Conservation (phyloP, 2,888 invertebrate genomes). For the Mimas tiliae region DNA sequence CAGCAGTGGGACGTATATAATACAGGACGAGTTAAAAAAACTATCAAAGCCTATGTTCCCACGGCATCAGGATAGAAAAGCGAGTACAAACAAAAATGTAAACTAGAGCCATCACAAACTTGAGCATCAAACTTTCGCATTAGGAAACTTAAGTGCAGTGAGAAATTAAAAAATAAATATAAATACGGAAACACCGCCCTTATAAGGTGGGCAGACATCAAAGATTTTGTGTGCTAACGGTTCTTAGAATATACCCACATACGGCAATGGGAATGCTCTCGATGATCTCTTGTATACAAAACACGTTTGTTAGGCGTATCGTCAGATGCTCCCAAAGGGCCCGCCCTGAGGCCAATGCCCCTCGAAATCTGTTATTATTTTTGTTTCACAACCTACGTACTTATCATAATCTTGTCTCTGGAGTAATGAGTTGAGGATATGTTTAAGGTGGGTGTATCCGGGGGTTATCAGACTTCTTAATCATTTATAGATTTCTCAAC, state of each 20-base stretch:
- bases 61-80: too few species aligned
- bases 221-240: slow-evolving; percentile 32
- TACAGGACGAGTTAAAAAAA: too few species aligned
- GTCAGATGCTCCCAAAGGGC: slow-evolving; percentile 46
- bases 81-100: too few species aligned
- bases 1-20: too few species aligned
- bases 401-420: slow-evolving; percentile 17
- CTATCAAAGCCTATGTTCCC: too few species aligned
- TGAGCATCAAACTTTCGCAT: background rate
- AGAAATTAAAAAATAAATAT: slow-evolving; percentile 7
- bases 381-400: slow-evolving; percentile 16
- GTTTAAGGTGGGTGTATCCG: background rate
- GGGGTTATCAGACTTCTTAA: background rate
- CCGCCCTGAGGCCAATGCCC: slow-evolving; percentile 31
- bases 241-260: slow-evolving; percentile 31
- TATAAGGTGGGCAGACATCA: slow-evolving; percentile 14
- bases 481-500: too few species aligned
- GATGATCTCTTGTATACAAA: slow-evolving; percentile 40
- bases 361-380: slow-evolving; percentile 26
- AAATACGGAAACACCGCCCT: slow-evolving; percentile 7
- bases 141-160: background rate
- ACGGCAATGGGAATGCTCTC: slow-evolving; percentile 43
- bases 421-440: background rate
- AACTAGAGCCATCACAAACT: background rate
- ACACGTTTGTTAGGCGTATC: slow-evolving; percentile 48